phyloP scores from a whole-genome alignment of 2,888 invertebrate genomes.

The Eristalinus sepulchralis region DNA sequence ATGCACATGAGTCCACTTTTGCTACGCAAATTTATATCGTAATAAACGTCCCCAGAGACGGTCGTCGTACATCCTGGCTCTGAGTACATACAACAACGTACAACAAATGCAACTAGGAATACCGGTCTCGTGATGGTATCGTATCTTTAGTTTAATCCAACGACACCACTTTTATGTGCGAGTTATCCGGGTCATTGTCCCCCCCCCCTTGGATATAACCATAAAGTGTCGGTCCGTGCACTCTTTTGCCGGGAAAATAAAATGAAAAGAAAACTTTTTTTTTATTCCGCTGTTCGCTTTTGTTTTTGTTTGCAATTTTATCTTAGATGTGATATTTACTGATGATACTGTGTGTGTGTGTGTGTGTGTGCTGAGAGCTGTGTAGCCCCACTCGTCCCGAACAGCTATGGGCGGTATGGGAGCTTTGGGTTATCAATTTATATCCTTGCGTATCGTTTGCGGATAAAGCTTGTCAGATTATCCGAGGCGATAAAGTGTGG shows the following conservation, averaged over 20 bases:
- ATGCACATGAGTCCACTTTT: slow-evolving; percentile 40
- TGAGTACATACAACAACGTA: background rate
- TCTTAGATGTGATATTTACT: background rate
- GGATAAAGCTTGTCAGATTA: slow-evolving; percentile 55
- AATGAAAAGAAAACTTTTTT: background rate
- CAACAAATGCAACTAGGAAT: slow-evolving; percentile 6
- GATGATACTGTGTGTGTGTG: too few relatives aligned
- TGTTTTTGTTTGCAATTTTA: slow-evolving; percentile 4
- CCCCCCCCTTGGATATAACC: slow-evolving; percentile 22
- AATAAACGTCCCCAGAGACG: slow-evolving; percentile 17
- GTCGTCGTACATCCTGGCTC: background rate
- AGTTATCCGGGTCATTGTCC: slow-evolving; percentile 33
- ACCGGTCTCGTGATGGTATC: slow-evolving; percentile 17
- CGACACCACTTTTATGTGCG: slow-evolving; percentile 26
- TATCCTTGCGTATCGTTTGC: background rate
- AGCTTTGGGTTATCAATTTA: background rate
- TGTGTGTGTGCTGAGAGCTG: background rate
- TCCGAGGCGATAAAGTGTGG: slow-evolving; percentile 32
- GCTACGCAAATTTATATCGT: slow-evolving; percentile 36
- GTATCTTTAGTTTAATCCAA: slow-evolving; percentile 42
- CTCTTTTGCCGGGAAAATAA: slow-evolving; percentile 31
- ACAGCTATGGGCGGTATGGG: background rate
- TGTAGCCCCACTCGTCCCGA: background rate
- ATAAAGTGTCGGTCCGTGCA: slow-evolving; percentile 30
- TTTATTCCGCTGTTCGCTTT: background rate